phyloP scores from a whole-genome alignment of 2,888 invertebrate genomes.

The Andrena fulva region DNA sequence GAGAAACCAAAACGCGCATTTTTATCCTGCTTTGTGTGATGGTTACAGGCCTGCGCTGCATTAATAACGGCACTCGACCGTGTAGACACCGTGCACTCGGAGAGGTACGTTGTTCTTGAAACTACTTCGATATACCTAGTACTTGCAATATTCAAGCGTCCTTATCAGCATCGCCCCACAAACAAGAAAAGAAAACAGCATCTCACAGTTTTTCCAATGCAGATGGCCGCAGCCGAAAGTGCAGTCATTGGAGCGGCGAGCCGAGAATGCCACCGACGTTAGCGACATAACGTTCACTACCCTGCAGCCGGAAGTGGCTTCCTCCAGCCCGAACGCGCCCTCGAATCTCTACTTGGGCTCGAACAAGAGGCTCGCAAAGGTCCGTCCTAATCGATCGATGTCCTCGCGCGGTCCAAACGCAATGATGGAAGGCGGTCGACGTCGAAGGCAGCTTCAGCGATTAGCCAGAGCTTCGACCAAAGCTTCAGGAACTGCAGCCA shows the following conservation, averaged over 20 bases:
- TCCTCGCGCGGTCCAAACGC: not conserved
- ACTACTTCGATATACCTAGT: not conserved
- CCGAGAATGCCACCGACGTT: not conserved
- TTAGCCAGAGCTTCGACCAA: not conserved
- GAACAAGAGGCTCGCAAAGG: not conserved
- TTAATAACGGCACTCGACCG: slow-evolving; percentile 45
- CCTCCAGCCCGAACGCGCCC: not conserved
- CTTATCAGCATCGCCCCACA: too few relatives aligned
- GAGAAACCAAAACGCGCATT: not conserved
- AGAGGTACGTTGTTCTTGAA: slow-evolving; percentile 41
- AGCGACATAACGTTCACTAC: slow-evolving; percentile 48
- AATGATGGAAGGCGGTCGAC: slow-evolving; percentile 1
- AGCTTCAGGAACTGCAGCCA: not conserved
- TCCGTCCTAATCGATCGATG: not conserved
- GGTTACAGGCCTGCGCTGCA: slow-evolving; percentile 53
- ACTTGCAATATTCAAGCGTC: not conserved
- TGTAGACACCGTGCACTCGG: slow-evolving; percentile 26
- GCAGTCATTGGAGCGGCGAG: not conserved
- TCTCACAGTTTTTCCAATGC: not conserved
- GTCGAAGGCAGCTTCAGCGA: slow-evolving; percentile 40
- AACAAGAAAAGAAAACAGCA: not conserved
- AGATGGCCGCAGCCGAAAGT: slow-evolving; percentile 13
- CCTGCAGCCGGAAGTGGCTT: not conserved
- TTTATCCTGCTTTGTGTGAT: slow-evolving; percentile 6
- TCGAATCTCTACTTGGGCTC: not conserved